Base-by-base conservation (phyloP, 2,797 vertebrate species). In the Pangasius krempfi region DNA sequence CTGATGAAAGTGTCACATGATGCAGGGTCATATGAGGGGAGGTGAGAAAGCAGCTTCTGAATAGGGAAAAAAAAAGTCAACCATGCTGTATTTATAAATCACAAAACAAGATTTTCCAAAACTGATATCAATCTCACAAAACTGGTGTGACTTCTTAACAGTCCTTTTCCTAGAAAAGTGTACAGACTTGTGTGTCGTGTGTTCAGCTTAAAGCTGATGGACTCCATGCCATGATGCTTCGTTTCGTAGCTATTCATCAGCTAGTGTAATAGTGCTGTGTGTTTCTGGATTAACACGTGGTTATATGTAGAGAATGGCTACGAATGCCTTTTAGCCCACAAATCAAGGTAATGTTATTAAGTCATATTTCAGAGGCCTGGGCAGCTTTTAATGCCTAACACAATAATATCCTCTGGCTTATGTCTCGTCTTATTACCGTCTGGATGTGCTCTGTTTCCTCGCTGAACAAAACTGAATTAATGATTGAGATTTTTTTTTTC, bases 1-100 rank as follows among this genome's bases (percentile, higher is more conserved):
- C 27, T 87, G 27, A 84, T 76, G 66, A 47, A 87, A 87, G 37
- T 16, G 18, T 68, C 88, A 84, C 80, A 70, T 89, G 87, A 82
- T 72, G 78, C 30, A 82, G 64, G 75, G 66, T 89, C 76, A 86
- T 66, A 66, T 89, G 60, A 87, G 22, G 33, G 22, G 78, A 50
- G 52, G 2, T 14, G 33, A 16, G 10, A 30, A 76, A 56, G 70
- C 27, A 20, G 18, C 14, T 72, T 70, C 18, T 12, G 27, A 25
- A 62, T 33, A 18, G 30, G 4, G n/a, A 14, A 5, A 58, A 0
- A 76, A 56, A 37, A 14, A 22, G 60, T 58, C 9, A 18, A 0
- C 16, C 7, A 33, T 37, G 30, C 54, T 27, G 20, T 40, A 25
- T 40, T 25, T 60, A 60, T 25, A 37, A 81, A 37, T 10, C n/a